phyloP scores from a whole-genome alignment of 2,797 vertebrate species.

The Morus bassanus region DNA sequence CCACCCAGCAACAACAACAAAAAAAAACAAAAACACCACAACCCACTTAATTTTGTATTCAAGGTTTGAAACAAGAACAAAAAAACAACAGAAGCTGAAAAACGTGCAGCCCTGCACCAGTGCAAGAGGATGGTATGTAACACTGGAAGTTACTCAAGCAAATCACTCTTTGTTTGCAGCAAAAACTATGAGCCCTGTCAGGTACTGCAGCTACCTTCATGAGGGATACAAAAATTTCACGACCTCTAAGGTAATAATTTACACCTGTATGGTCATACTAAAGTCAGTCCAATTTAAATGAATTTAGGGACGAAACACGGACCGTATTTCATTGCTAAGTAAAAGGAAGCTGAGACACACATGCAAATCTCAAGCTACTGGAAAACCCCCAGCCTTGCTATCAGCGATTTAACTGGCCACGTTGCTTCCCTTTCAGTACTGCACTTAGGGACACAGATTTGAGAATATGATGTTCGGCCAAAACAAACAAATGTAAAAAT shows the following conservation, averaged over 20 bases:
- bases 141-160: background rate
- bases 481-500: slow-evolving; percentile 1
- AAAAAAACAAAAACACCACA: too few relatives aligned
- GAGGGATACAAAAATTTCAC: background rate
- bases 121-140: background rate
- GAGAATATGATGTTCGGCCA: background rate
- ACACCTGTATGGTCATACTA: background rate
- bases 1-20: too few relatives aligned
- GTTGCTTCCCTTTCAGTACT: background rate
- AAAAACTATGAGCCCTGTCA: background rate
- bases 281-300: background rate
- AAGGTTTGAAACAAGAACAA: background rate
- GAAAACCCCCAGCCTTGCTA: background rate
- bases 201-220: background rate
- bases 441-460: background rate
- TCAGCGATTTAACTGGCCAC: background rate
- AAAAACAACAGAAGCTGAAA: background rate
- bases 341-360: background rate
- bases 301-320: background rate
- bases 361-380: background rate
- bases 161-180: background rate
- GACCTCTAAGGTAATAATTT: background rate
- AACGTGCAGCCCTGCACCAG: background rate
- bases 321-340: background rate
- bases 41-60: background rate